Base-by-base conservation (phyloP, 2,797 vertebrate species). In the Chelon auratus region DNA sequence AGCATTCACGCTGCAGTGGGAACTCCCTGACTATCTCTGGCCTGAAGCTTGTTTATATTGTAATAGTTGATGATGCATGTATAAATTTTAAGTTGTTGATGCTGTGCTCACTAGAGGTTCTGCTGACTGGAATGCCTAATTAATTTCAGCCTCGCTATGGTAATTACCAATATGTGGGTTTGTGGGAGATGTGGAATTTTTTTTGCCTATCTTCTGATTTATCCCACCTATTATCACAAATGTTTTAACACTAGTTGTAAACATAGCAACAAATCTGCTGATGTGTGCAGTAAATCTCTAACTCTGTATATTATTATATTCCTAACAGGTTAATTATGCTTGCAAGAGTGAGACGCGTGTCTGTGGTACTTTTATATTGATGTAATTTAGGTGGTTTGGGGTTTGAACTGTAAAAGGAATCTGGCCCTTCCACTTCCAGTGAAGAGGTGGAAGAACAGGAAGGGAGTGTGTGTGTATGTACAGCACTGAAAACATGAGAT, bases 41-140 rank as follows among this genome's bases (percentile, higher is more conserved):
- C 12, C 39, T 48, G 39, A 60, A 50, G 24, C 24, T 11, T 60
- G 50, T 86, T 77, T 55, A 75, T 69, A 15, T 59, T 67, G 54
- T 36, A 64, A 50, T 36, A 65, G 73, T 14, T 62, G 53, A 83
- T 82, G 68, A 81, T 53, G 53, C n/a, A 37, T 72, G 59, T 59
- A 58, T 39, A 74, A 36, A n/a, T 36, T 70, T 17, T 62, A 20
- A 13, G n/a, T 59, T 82, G 74, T 77, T 78, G 63, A 70, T 63
- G 26, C 52, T 45, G 51, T 59, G 51, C 64, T 84, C 60, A 4
- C 33, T 26, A 12, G 4, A 69, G 66, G 53, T 57, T 74, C 53
- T 62, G 72, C 82, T 79, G 83, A 80, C 70, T 80, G 43, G 47
- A 62, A 51, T 57, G 40, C 61, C 45, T 80, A 59, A 68, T 48